These are phyloP conservation scores for Nemotelus nigrinus DNA, from an alignment of 2,888 invertebrate species.

Conservation along the genomic window DNA sequence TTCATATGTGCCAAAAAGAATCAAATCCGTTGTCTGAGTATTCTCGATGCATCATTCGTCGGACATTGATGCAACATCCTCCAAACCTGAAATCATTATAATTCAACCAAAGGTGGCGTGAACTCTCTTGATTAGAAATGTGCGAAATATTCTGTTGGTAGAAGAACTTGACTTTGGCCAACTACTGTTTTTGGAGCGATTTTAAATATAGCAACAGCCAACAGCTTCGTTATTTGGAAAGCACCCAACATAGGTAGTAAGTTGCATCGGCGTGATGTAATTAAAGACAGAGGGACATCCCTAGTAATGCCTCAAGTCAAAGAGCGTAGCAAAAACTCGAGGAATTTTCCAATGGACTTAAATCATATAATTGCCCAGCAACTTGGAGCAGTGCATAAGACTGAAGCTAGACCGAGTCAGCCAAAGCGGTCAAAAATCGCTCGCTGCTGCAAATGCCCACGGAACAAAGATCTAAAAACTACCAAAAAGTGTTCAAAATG, in stretches of 20 bases:
- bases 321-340: constrained; percentile 16
- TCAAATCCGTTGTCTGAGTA: not conserved
- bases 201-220: constrained; percentile 20
- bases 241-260: constrained; percentile 20
- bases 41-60: constrained; percentile 20
- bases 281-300: not conserved
- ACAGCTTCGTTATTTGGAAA: constrained; percentile 7
- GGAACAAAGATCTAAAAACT: constrained; percentile 19
- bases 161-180: not conserved
- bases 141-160: not conserved
- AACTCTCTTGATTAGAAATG: too few species aligned
- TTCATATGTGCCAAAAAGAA: not conserved
- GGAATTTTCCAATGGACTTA: constrained; percentile 2
- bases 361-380: too few species aligned
- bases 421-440: constrained; percentile 1
- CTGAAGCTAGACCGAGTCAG: constrained; percentile 13
- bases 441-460: constrained; percentile 5
- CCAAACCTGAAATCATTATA: not conserved
- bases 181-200: constrained; percentile 19
- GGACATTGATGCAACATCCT: not conserved
- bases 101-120: constrained; percentile 2
- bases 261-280: constrained; percentile 3
- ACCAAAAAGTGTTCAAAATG: too few species aligned
- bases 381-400: not conserved
- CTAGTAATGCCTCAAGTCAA: constrained; percentile 19